Evolutionary conservation across 2,888 invertebrate species (phyloP).

Genomic region (Drosophila longiperda): DNA sequence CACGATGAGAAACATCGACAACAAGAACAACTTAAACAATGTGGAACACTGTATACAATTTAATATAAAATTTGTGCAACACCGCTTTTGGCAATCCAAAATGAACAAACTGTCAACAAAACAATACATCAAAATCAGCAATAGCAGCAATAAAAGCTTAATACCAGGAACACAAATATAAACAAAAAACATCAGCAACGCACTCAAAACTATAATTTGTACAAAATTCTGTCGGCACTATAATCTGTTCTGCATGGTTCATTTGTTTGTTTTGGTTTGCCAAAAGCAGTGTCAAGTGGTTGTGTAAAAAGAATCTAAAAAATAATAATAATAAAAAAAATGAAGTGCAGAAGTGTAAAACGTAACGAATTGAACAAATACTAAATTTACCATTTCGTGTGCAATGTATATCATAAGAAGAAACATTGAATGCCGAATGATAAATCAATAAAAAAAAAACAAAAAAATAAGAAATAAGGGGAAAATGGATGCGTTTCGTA

Average conservation of each 20-base stretch:
- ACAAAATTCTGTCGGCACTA: conserved; percentile 41
- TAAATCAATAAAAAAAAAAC: conserved; percentile 25
- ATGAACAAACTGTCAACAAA: background rate
- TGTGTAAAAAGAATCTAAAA: conserved; percentile 55
- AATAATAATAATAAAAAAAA: conserved; percentile 26
- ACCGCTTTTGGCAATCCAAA: conserved; percentile 51
- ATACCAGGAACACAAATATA: background rate
- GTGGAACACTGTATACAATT: background rate
- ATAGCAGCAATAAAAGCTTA: background rate
- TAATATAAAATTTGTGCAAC: conserved; percentile 48
- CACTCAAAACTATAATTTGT: conserved; percentile 36
- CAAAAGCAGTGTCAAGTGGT: conserved; percentile 66
- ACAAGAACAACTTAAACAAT: conserved; percentile 13
- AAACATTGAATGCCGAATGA: conserved; percentile 18
- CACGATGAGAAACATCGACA: background rate
- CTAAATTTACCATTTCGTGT: conserved; percentile 49
- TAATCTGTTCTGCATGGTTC: conserved; percentile 2
- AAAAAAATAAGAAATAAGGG: conserved; percentile 18
- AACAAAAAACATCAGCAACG: conserved; percentile 1
- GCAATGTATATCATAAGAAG: conserved; percentile 57
- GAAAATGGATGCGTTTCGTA: conserved; percentile 25
- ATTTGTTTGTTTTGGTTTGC: conserved; percentile 54
- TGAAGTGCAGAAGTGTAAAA: conserved; percentile 18
- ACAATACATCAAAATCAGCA: background rate
- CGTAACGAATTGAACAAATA: conserved; percentile 31